Conservation (phyloP, 92 coral and sea anemone species). For the Parazoanthus swiftii region DNA sequence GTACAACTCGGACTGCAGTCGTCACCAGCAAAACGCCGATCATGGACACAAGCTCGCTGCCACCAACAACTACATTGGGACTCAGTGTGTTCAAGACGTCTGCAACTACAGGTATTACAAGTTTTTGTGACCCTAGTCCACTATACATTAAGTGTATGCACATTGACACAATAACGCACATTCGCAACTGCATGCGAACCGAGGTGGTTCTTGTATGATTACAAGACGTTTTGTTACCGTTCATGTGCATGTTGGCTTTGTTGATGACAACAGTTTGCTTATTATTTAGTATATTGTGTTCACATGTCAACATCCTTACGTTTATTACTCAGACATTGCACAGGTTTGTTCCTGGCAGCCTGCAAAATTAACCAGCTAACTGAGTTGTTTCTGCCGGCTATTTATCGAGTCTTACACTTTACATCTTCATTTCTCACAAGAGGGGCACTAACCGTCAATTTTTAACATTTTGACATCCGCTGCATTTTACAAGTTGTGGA, state of each 20-base stretch:
- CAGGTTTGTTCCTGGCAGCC: too few species aligned
- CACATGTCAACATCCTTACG: too few species aligned
- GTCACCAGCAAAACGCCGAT: conserved; percentile 5
- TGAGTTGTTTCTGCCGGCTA: too few species aligned
- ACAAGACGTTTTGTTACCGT: background rate
- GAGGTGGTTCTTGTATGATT: background rate
- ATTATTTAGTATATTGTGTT: background rate
- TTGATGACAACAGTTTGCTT: background rate
- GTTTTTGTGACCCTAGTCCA: background rate
- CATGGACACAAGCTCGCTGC: background rate
- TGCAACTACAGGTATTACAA: conserved; percentile 13
- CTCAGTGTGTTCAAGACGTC: conserved; percentile 10
- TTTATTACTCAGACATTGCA: too few species aligned
- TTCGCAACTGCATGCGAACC: background rate
- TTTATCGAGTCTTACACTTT: too few species aligned
- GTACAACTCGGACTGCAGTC: conserved; percentile 1
- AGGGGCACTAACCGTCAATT: too few species aligned
- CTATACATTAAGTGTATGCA: background rate
- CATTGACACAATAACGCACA: background rate
- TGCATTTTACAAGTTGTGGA: too few species aligned
- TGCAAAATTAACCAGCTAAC: too few species aligned
- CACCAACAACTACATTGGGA: background rate
- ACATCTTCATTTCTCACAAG: too few species aligned
- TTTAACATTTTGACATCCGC: too few species aligned
- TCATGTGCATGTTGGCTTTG: background rate